These are phyloP conservation scores for Temnopleurus reevesii DNA, from an alignment of 53 echinoderm and acorn worm species.

Conservation along the genomic window DNA sequence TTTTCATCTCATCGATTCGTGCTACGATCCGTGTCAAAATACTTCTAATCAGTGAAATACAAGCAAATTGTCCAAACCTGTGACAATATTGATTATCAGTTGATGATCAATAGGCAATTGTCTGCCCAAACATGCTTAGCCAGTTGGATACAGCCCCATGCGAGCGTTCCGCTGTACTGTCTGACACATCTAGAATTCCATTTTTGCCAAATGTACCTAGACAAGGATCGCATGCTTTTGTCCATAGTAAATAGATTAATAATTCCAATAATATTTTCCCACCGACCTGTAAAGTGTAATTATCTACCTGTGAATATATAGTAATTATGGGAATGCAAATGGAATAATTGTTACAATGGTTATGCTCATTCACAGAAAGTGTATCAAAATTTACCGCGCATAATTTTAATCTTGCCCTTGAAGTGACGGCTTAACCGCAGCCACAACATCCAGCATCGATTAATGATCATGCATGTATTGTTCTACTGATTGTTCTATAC, in stretches of 20 bases:
- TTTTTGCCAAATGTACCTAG: background rate
- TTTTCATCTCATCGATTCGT: background rate
- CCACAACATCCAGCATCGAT: too few species aligned
- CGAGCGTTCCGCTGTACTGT: background rate
- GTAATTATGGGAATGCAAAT: too few species aligned
- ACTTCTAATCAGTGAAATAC: background rate
- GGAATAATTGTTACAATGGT: too few species aligned
- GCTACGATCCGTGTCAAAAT: conserved; percentile 3
- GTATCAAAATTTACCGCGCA: background rate
- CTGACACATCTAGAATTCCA: background rate
- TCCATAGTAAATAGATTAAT: background rate
- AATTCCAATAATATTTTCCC: background rate
- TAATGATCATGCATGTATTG: too few species aligned
- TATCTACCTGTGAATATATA: too few species aligned
- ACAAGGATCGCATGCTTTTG: background rate
- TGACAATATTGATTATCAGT: conserved; percentile 35
- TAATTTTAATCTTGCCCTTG: background rate
- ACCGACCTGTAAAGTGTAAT: too few species aligned
- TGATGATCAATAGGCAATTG: conserved; percentile 16
- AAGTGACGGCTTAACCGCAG: background rate
- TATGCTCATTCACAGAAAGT: background rate
- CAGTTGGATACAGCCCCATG: background rate
- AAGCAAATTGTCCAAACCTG: background rate
- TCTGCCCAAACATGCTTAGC: background rate
- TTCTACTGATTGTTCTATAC: too few species aligned